These are phyloP conservation scores for Bugulina stolonifera DNA, from an alignment of 2,888 invertebrate species.

Conservation along the genomic window DNA sequence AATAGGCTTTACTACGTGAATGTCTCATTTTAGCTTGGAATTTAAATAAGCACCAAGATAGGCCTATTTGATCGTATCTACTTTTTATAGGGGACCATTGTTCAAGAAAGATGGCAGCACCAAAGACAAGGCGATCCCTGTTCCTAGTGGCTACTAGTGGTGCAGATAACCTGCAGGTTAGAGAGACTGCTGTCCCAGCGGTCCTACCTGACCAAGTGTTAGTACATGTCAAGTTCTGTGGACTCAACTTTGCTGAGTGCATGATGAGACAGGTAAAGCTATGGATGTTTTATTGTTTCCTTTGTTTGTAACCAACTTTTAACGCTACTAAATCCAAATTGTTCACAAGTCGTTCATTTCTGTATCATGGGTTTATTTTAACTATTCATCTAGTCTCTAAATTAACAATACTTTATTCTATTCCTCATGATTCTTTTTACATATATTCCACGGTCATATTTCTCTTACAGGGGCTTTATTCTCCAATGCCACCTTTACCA, in stretches of 20 bases:
- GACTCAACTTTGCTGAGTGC: slow-evolving; percentile 25
- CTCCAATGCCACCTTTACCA: slow-evolving; percentile 23
- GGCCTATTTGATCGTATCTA: too few relatives aligned
- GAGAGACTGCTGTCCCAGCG: slow-evolving; percentile 6
- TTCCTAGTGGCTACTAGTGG: background rate
- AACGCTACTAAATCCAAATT: too few relatives aligned
- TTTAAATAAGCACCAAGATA: too few relatives aligned
- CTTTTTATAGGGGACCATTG: background rate
- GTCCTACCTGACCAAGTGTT: background rate
- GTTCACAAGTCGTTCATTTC: too few relatives aligned
- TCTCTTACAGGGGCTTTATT: slow-evolving; percentile 19
- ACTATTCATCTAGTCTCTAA: too few relatives aligned
- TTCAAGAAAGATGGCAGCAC: background rate
- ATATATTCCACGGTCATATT: background rate
- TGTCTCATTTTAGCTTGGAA: too few relatives aligned
- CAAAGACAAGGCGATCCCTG: background rate
- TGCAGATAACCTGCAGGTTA: background rate
- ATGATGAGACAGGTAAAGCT: slow-evolving; percentile 19
- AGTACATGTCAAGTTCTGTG: slow-evolving; percentile 18
- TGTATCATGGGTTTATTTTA: too few relatives aligned
- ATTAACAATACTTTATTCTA: too few relatives aligned
- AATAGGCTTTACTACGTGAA: too few relatives aligned
- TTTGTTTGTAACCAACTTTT: too few relatives aligned
- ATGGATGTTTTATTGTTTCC: background rate
- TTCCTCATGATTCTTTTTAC: too few relatives aligned